Percentiles rank a stretch among this genome's conserved stretches.
phyloP scores from a whole-genome alignment of 2,113 vertebrate genomes.

The Oncorhynchus gorbuscha region DNA sequence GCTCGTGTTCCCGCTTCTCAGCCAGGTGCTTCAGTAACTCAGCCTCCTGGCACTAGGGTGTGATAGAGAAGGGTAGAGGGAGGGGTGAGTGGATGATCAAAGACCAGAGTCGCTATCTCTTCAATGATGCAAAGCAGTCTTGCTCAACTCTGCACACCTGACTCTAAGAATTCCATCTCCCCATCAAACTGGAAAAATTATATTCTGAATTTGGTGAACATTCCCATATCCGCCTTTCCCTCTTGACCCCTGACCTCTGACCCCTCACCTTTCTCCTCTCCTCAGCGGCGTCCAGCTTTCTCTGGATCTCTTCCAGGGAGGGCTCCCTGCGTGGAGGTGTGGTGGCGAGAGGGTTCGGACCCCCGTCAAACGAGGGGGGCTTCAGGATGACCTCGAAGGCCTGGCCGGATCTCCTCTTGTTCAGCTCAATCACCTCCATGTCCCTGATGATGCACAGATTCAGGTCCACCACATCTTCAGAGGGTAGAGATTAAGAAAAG shows the following conservation, averaged over 20 bases:
- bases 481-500: not conserved
- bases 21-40: conserved; percentile 92
- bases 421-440: conserved; percentile 97
- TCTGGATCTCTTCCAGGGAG: conserved; percentile 92
- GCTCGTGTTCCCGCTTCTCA: conserved; percentile 86
- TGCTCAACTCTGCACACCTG: not conserved
- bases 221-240: not conserved
- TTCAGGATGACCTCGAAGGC: conserved; percentile 97
- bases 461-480: conserved; percentile 85
- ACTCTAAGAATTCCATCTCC: not conserved
- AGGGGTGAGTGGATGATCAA: not conserved
- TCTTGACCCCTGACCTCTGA: not conserved
- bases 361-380: conserved; percentile 86
- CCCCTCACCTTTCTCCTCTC: conserved; percentile 85
- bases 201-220: not conserved
- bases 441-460: conserved; percentile 92
- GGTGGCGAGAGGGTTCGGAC: conserved; percentile 85
- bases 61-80: conserved; percentile 2
- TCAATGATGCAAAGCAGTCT: not conserved
- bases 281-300: conserved; percentile 88
- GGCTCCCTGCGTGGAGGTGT: conserved; percentile 86
- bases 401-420: conserved; percentile 88
- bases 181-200: too few relatives aligned
- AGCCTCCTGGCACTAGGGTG: conserved; percentile 85
- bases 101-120: not conserved